These are phyloP conservation scores for Alethe diademata DNA, from an alignment of 2,113 vertebrate species.

Conservation along the genomic window DNA sequence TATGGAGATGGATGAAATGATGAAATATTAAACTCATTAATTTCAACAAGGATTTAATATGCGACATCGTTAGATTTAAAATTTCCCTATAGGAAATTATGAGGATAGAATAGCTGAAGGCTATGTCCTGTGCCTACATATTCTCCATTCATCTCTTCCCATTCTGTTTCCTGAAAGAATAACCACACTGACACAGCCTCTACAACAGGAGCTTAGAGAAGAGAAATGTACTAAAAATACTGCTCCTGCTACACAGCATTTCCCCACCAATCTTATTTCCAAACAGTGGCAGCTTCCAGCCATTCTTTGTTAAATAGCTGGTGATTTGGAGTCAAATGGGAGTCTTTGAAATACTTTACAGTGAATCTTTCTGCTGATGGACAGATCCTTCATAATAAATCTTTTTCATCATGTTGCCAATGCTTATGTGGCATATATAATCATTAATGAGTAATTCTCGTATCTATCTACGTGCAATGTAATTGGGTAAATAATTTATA, in stretches of 20 bases:
- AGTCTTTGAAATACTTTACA: slow-evolving; percentile 19
- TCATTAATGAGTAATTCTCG: neutral
- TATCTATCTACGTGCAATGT: neutral
- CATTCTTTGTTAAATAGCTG: neutral
- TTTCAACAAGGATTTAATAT: neutral
- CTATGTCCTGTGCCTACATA: neutral
- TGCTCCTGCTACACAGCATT: neutral
- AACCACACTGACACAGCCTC: neutral
- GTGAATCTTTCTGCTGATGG: slow-evolving; percentile 9
- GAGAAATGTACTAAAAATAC: neutral
- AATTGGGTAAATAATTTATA: slow-evolving; percentile 46
- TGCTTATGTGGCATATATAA: neutral
- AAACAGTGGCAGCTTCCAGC: neutral
- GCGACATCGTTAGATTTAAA: neutral
- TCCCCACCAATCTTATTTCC: neutral
- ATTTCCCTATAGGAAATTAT: neutral
- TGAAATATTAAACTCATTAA: neutral
- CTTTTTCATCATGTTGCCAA: slow-evolving; percentile 2
- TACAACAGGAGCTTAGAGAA: neutral
- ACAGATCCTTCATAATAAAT: slow-evolving; percentile 14
- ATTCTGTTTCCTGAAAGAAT: neutral
- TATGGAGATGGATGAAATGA: neutral
- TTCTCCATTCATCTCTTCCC: neutral
- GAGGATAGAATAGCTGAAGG: neutral
- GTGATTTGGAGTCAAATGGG: neutral